Percentiles rank a stretch among this genome's conserved stretches.
These are phyloP conservation scores for Dioctria rufipes DNA, from an alignment of 2,888 invertebrate species.

Conservation along the genomic window DNA sequence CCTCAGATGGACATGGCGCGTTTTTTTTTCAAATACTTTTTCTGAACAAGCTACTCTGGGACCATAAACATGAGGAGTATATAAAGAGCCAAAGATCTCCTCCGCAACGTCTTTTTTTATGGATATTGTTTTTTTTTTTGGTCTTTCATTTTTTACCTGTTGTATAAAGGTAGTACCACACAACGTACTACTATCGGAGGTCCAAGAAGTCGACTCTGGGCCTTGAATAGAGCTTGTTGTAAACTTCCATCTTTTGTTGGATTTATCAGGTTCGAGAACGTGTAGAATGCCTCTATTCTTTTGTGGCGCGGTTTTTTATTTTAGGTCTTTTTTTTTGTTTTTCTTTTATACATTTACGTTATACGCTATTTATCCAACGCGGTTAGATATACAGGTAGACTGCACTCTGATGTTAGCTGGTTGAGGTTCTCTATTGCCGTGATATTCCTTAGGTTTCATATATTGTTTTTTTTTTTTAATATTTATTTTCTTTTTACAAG, in stretches of 20 bases:
- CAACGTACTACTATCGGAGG: constrained; percentile 7
- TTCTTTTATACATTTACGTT: too few species aligned
- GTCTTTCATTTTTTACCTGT: background rate
- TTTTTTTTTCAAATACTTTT: background rate
- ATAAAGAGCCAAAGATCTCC: constrained; percentile 40
- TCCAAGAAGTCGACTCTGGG: constrained; percentile 25
- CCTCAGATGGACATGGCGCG: constrained; percentile 40
- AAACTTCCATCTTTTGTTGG: constrained; percentile 40
- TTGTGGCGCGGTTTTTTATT: constrained; percentile 24
- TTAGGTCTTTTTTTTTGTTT: too few species aligned
- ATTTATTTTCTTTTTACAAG: background rate
- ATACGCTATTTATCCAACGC: constrained; percentile 32
- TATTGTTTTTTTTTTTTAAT: too few species aligned
- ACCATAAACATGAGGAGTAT: constrained; percentile 39
- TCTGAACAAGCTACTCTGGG: constrained; percentile 5
- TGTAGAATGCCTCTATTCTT: constrained; percentile 37
- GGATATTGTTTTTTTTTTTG: background rate
- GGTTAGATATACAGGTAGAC: constrained; percentile 22
- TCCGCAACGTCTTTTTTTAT: constrained; percentile 36
- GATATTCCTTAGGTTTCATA: constrained; percentile 42
- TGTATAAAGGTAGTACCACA: background rate
- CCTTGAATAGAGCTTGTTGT: constrained; percentile 43
- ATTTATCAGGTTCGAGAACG: constrained; percentile 33
- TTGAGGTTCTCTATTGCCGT: constrained; percentile 15
- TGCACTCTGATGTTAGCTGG: background rate